phyloP scores from a whole-genome alignment of 2,113 vertebrate species.

The Egretta garzetta region DNA sequence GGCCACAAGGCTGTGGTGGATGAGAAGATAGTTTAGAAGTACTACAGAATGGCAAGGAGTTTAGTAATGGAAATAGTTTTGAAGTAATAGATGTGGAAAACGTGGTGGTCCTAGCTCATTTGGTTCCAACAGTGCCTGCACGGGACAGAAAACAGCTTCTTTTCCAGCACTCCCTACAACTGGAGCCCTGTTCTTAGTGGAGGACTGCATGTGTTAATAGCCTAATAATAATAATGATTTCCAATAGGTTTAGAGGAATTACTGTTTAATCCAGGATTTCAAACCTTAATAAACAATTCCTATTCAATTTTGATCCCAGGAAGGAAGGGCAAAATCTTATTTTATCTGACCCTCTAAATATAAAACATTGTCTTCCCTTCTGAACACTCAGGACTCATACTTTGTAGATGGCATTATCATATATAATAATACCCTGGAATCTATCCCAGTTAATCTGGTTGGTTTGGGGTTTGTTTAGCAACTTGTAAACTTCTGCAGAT shows the following conservation, averaged over 20 bases:
- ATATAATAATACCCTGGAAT: neutral
- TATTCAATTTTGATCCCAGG: neutral
- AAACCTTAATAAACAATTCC: neutral
- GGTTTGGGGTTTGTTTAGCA: conserved; percentile 23
- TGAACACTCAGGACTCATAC: neutral
- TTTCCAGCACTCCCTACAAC: neutral
- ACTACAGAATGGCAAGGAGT: neutral
- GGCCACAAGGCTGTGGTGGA: neutral
- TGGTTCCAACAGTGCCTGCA: neutral
- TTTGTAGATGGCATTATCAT: neutral
- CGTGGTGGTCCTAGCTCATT: neutral
- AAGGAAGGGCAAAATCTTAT: neutral
- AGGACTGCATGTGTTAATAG: neutral
- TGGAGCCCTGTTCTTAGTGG: neutral
- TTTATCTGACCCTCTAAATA: neutral
- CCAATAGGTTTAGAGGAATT: neutral
- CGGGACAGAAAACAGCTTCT: neutral
- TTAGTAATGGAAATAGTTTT: neutral
- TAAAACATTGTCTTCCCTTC: neutral
- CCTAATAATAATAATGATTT: neutral
- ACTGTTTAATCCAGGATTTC: neutral
- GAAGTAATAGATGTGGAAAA: neutral
- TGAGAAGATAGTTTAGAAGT: neutral
- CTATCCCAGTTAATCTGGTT: neutral
- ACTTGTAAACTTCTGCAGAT: conserved; percentile 49